These are phyloP conservation scores for Pardosa pseudoannulata DNA, from an alignment of 2,888 invertebrate species.

Conservation along the genomic window DNA sequence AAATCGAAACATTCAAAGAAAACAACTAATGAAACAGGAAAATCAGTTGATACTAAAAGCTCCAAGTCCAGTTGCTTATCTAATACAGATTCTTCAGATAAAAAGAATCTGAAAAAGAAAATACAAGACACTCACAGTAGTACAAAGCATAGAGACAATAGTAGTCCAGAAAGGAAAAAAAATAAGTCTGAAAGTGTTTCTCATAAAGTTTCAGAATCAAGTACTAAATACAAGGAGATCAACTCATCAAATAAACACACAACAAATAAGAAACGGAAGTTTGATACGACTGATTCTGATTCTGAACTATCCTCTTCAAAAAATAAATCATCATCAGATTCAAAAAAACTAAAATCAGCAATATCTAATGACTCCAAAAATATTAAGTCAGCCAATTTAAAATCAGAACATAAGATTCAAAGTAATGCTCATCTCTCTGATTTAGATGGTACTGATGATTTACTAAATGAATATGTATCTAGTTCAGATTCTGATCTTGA, in stretches of 20 bases:
- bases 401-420: no score
- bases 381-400: no score
- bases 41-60: conserved; percentile 5
- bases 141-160: not conserved
- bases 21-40: not conserved
- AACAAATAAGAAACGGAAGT: conserved; percentile 21
- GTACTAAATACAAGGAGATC: not conserved
- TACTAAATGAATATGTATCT: conserved; percentile 11
- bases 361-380: not conserved
- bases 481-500: conserved; percentile 81
- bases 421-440: not conserved
- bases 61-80: not conserved
- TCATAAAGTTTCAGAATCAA: conserved; percentile 13
- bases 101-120: conserved; percentile 18
- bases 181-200: conserved; percentile 1
- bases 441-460: not conserved
- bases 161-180: conserved; percentile 7
- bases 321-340: not conserved
- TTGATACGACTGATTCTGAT: conserved; percentile 16
- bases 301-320: not conserved
- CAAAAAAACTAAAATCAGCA: not conserved
- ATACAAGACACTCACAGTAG: conserved; percentile 44
- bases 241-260: not conserved
- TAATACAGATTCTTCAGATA: not conserved
- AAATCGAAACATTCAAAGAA: conserved; percentile 25